Evolutionary conservation across 2,113 vertebrate species (phyloP), one percentile per base, ranked within the genome.

Genomic region (Rostratula benghalensis): DNA sequence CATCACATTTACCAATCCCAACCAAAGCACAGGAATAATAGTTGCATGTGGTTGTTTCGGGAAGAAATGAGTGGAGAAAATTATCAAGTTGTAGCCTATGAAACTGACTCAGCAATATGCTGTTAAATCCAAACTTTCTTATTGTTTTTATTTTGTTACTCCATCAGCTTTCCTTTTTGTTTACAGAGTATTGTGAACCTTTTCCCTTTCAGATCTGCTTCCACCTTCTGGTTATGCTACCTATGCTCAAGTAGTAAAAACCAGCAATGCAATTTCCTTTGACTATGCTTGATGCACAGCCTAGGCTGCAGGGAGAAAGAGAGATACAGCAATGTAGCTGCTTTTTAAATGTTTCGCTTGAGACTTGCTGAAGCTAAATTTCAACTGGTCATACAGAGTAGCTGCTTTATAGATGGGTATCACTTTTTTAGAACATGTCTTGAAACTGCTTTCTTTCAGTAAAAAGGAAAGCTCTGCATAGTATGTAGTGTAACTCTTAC

Each of bases 401-500:
- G 33, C 9, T 46, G 14, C 24, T 57, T 73, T 13, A 46, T 13
- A 4, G 6, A 16, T 5, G 11, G 8, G 7, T 41, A 87, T 0
- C 16, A 21, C 7, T 46, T 74, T 30, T 25, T 1, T 2, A 65
- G 6, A 56, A 76, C 12, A 63, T 1, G 9, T 28, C 22, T 28
- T 28, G 7, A 43, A 80, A 56, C 1, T n/a, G 17, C 8, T 35
- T 71, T 33, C 12, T 70, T 86, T 69, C 30, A 41, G 14, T 63
- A 83, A 91, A 41, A 57, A 77, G 2, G 17, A 71, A 67, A 83
- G 59, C n/a, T 35, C 20, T 65, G 85, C 3, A 1, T 4, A 23
- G 69, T 18, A 56, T 3, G 3, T 7, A 64, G 50, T 15, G 6
- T 60, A 53, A 87, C 56, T 75, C 92, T 60, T 98, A 99, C 99